phyloP scores from a whole-genome alignment of 2,888 invertebrate genomes.

The Rhagonycha lutea region DNA sequence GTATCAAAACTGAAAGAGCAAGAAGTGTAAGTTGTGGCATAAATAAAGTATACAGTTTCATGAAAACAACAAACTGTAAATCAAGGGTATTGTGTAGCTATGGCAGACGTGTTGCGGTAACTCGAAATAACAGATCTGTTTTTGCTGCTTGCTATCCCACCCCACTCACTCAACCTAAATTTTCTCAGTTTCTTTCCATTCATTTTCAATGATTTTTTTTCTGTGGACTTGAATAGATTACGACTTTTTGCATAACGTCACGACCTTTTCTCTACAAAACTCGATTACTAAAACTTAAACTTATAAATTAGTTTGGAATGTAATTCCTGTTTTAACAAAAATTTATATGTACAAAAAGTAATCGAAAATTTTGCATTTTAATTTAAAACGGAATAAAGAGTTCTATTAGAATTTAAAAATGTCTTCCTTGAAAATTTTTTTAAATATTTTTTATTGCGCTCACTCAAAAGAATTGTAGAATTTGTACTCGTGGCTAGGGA shows the following conservation, averaged over 20 bases:
- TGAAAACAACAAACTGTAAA: constrained; percentile 21
- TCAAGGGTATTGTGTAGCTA: constrained; percentile 15
- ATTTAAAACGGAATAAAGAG: not conserved
- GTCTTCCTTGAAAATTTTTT: too few relatives aligned
- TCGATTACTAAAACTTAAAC: not conserved
- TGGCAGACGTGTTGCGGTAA: constrained; percentile 20
- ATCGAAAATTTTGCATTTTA: not conserved
- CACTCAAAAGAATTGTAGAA: too few relatives aligned
- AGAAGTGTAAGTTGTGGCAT: constrained; percentile 17
- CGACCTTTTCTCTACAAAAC: constrained; percentile 1
- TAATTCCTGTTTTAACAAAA: not conserved
- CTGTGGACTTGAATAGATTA: constrained; percentile 7
- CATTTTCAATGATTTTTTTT: constrained; percentile 8
- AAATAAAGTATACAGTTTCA: constrained; percentile 19
- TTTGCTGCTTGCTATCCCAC: constrained; percentile 10
- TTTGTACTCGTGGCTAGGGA: too few relatives aligned
- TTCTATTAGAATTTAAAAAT: not conserved
- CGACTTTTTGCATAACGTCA: constrained; percentile 7
- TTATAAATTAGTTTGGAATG: not conserved
- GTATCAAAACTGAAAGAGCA: constrained; percentile 12
- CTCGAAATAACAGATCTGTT: constrained; percentile 16
- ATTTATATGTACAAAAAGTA: not conserved
- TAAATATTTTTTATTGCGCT: too few relatives aligned
- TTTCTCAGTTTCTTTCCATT: constrained; percentile 13
- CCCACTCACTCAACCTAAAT: constrained; percentile 10